Base-by-base conservation (phyloP, 2,113 vertebrate species). In the Okapia johnstoni region DNA sequence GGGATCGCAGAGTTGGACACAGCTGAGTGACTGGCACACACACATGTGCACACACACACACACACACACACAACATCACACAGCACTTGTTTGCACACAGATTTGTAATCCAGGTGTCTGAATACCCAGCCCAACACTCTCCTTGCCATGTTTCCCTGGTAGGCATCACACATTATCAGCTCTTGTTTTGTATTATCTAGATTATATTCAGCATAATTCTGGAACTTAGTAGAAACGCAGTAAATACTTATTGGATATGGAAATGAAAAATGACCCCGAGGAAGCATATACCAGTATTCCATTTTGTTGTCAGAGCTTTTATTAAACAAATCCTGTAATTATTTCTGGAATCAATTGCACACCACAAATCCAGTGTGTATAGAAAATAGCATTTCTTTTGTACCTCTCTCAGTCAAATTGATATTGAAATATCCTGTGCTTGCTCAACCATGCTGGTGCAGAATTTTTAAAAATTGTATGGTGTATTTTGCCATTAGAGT, bases 321-420 rank as follows among this genome's bases (percentile, higher is more conserved):
- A 83, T 95, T 57, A 85, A 95, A 85, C n/a, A 96, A 81, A 93
- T 73, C 66, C 63, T 89, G 21, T 94, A 76, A 80, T 92, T 95
- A 81, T 76, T 96, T 50, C 54, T 93, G 36, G 88, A 77, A 43
- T 94, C 50, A n/a, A 12, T 48, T 93, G 28, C 6, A 58, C 12
- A 76, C 76, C 83, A 28, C 40, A 88, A 93, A 91, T 93, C 76
- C 85, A 85, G 88, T 58, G 9, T 94, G 36, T 88, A 81, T 77
- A 85, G 58, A 43, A 91, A 94, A 88, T 81, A 76, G 7, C 55
- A 76, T 63, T 60, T 90, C n/a, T 94, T 73, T 85, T 43, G 4
- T 26, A 85, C 21, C 6, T 96, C 40, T 92, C 50, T 14, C 9
- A 90, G 30, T 9, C 25, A 92, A 57, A 95, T 58, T 85, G 70